These are phyloP conservation scores for Acipenser ruthenus DNA, from an alignment of 2,797 vertebrate species.

Conservation along the genomic window DNA sequence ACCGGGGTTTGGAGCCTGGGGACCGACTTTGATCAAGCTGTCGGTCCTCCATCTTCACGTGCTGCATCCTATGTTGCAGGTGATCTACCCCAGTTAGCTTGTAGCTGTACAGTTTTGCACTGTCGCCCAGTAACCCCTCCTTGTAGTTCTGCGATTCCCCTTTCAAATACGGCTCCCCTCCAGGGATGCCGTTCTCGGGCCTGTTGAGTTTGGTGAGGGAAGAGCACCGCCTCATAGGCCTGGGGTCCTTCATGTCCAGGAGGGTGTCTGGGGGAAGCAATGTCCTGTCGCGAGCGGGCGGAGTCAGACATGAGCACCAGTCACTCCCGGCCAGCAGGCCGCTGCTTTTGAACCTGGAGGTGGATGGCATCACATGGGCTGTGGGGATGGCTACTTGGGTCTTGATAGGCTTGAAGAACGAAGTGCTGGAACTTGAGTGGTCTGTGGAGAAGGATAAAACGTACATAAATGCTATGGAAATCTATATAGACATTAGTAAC, in stretches of 20 bases:
- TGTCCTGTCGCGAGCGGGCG: constrained; percentile 33
- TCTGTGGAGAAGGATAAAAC: constrained; percentile 47
- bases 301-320: constrained; percentile 59
- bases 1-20: constrained; percentile 60
- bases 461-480: too few species aligned
- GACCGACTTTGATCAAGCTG: constrained; percentile 55
- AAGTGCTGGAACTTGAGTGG: constrained; percentile 79
- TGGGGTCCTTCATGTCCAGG: constrained; percentile 75
- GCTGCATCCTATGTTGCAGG: constrained; percentile 55
- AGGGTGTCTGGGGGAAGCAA: constrained; percentile 42
- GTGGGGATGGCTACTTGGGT: constrained; percentile 68
- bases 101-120: constrained; percentile 47
- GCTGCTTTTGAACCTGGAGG: constrained; percentile 52
- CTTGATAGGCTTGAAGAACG: constrained; percentile 66
- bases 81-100: constrained; percentile 42
- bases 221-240: constrained; percentile 81
- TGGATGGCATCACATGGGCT: constrained; percentile 74
- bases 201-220: constrained; percentile 78
- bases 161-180: constrained; percentile 22
- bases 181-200: constrained; percentile 38
- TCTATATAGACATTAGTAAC: too few species aligned
- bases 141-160: constrained; percentile 28
- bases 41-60: constrained; percentile 51
- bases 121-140: constrained; percentile 51
- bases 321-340: constrained; percentile 38